These are phyloP conservation scores for Chrysolina americana DNA, from an alignment of 2,888 invertebrate genomes.

Conservation along the genomic window DNA sequence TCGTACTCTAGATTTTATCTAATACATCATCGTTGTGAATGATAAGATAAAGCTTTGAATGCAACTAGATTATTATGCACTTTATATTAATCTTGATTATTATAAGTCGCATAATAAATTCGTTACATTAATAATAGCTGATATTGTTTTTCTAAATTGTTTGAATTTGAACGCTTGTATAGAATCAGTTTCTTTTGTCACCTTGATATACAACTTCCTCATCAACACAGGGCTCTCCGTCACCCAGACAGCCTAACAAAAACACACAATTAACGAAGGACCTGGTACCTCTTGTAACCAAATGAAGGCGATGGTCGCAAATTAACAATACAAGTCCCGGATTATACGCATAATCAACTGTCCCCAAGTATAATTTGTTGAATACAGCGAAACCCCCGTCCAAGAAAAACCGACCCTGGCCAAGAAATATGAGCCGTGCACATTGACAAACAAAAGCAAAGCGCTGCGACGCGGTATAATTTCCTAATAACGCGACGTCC, in stretches of 20 bases:
- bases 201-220: too few species aligned
- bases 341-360: slow-evolving; percentile 18
- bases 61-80: too few species aligned
- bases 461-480: slow-evolving; percentile 10
- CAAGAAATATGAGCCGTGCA: slow-evolving; percentile 7
- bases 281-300: neutral
- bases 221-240: neutral
- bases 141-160: too few species aligned
- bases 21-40: too few species aligned
- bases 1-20: too few species aligned
- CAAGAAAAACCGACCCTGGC: slow-evolving; percentile 12
- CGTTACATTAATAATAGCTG: too few species aligned
- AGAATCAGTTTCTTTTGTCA: too few species aligned
- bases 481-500: slow-evolving; percentile 22
- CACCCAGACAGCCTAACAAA: neutral
- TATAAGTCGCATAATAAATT: too few species aligned
- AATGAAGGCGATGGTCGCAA: neutral
- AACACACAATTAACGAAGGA: neutral
- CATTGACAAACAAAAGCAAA: slow-evolving; percentile 18
- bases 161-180: too few species aligned
- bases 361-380: neutral
- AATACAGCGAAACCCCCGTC: neutral
- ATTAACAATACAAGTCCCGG: neutral
- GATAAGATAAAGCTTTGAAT: too few species aligned
- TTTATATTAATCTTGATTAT: too few species aligned